Evolutionary conservation across 2,888 invertebrate genomes (phyloP).

Genomic region (Aricia artaxerxes): DNA sequence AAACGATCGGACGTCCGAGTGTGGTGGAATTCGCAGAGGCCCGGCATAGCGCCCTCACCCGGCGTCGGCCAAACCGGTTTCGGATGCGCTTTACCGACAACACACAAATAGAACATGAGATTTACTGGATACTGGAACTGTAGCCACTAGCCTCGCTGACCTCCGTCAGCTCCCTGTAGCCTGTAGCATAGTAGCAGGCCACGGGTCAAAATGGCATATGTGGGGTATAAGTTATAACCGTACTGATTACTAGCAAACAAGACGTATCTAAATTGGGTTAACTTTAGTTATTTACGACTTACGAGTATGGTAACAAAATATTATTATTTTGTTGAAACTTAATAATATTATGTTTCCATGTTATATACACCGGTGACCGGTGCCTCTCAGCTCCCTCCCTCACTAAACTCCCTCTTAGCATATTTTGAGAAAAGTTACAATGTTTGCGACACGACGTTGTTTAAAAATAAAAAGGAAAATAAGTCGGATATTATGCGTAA

Average conservation of each 20-base stretch:
- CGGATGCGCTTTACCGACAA: neutral
- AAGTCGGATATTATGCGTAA: neutral
- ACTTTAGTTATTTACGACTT: too few species aligned
- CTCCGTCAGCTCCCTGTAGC: neutral
- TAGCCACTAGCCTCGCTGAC: neutral
- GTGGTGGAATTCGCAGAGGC: neutral
- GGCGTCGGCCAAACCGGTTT: neutral
- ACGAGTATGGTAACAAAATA: too few species aligned
- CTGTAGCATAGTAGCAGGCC: neutral
- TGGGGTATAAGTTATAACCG: too few species aligned
- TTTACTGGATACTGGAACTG: slow-evolving; percentile 10
- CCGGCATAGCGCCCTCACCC: neutral
- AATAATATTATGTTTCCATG: too few species aligned
- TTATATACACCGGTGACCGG: too few species aligned
- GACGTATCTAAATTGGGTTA: too few species aligned
- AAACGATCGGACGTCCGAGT: neutral
- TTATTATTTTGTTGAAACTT: too few species aligned
- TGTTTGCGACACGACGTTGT: neutral
- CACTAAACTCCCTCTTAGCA: too few species aligned
- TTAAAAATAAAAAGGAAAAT: neutral
- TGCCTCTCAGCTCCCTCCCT: too few species aligned
- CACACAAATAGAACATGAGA: slow-evolving; percentile 13
- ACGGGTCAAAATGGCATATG: too few species aligned
- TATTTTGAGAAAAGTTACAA: too few species aligned
- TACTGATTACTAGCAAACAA: too few species aligned